A percentile compares a stretch with the other conserved stretches of the same genome.
Conservation (phyloP, 1,140 invertebrate genomes). For the Euwallacea fornicatus region DNA sequence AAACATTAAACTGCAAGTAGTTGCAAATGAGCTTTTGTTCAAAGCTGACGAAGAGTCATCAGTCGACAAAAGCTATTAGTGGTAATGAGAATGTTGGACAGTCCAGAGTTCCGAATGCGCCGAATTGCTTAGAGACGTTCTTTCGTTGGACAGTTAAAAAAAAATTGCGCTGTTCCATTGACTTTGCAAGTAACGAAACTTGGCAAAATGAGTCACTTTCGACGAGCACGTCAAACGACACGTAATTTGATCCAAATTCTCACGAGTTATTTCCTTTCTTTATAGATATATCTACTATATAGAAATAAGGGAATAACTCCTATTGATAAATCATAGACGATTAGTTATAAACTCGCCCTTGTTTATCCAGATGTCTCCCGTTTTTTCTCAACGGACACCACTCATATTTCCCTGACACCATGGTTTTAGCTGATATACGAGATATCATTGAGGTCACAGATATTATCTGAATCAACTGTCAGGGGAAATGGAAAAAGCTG, state of each 20-base stretch:
- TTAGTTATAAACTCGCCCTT: no score
- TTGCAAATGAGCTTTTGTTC: neutral
- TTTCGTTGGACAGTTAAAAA: neutral
- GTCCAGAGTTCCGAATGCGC: neutral
- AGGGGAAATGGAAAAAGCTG: neutral
- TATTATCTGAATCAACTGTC: neutral
- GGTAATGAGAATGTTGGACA: constrained; percentile 5
- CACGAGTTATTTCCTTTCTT: no score
- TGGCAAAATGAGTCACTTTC: no score
- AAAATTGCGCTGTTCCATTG: no score
- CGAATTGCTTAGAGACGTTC: neutral
- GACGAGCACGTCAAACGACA: no score
- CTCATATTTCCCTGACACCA: neutral
- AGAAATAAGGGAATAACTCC: no score
- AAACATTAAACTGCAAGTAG: neutral
- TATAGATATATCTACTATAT: no score
- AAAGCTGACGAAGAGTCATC: neutral
- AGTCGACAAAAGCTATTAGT: constrained; percentile 2
- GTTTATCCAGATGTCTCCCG: no score
- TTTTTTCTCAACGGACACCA: neutral
- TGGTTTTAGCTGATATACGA: neutral
- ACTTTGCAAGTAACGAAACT: no score
- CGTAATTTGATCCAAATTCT: no score
- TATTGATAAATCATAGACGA: no score
- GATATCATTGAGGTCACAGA: neutral